Evolutionary conservation across 2,888 invertebrate species (phyloP).

Genomic region (Eupithecia vulgata): DNA sequence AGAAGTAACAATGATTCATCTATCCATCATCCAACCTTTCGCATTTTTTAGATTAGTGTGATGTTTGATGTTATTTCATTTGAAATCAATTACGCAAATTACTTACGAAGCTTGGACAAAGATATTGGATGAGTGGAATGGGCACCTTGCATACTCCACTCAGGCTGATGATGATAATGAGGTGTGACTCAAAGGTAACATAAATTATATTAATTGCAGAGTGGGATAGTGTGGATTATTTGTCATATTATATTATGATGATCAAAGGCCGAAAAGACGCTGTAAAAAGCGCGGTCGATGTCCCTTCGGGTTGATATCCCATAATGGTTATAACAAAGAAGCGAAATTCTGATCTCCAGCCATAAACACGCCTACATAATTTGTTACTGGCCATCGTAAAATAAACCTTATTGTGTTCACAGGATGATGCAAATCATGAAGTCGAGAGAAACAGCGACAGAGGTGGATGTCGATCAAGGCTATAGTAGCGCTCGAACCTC

Average conservation of each 20-base stretch:
- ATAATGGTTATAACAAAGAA: conserved; percentile 72
- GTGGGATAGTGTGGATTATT: too few relatives aligned
- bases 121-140: too few relatives aligned
- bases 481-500: conserved; percentile 74
- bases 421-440: conserved; percentile 80
- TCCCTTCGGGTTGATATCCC: conserved; percentile 71
- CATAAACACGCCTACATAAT: background rate
- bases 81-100: too few relatives aligned
- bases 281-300: conserved; percentile 65
- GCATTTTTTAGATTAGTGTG: too few relatives aligned
- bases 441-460: conserved; percentile 61
- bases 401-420: conserved; percentile 36
- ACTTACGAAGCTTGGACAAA: too few relatives aligned
- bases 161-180: too few relatives aligned
- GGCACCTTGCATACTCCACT: too few relatives aligned
- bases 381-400: conserved; percentile 7
- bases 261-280: conserved; percentile 63
- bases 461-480: conserved; percentile 69
- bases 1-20: too few relatives aligned
- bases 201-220: too few relatives aligned
- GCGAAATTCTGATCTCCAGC: conserved; percentile 59
- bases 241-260: conserved; percentile 57
- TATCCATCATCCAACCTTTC: too few relatives aligned
- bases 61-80: too few relatives aligned
- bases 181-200: too few relatives aligned